phyloP scores from a whole-genome alignment of 2,888 invertebrate species.

The Melanostoma mellinum region DNA sequence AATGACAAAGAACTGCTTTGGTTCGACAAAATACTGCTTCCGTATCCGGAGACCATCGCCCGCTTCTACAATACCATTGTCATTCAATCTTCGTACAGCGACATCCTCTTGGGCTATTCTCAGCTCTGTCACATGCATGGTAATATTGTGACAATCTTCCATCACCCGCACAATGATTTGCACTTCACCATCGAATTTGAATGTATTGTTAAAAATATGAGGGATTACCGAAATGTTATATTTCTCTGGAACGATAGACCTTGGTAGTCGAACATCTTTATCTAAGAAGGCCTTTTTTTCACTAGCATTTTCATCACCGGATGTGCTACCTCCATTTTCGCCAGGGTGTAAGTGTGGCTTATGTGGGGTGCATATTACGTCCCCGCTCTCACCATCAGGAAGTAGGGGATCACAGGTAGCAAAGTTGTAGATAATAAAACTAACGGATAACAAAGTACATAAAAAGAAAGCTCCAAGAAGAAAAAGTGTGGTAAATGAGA shows the following conservation, averaged over 20 bases:
- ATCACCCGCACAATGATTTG: constrained; percentile 85
- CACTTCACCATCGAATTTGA: constrained; percentile 89
- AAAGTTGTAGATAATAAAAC: constrained; percentile 90
- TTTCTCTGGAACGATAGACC: constrained; percentile 86
- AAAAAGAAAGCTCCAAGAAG: constrained; percentile 86
- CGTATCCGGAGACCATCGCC: constrained; percentile 77
- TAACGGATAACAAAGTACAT: constrained; percentile 87
- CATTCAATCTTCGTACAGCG: constrained; percentile 79
- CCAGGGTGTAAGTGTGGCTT: constrained; percentile 73
- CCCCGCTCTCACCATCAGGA: constrained; percentile 74
- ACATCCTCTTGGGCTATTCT: constrained; percentile 85
- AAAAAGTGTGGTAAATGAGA: constrained; percentile 86
- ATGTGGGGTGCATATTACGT: constrained; percentile 78
- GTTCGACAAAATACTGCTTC: constrained; percentile 84
- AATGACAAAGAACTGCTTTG: constrained; percentile 88
- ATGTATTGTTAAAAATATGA: constrained; percentile 88
- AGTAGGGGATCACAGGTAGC: constrained; percentile 85
- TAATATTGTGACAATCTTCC: constrained; percentile 85
- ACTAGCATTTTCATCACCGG: constrained; percentile 66
- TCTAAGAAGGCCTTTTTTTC: constrained; percentile 76
- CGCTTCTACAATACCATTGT: constrained; percentile 45
- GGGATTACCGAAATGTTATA: constrained; percentile 89
- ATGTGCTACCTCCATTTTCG: constrained; percentile 59
- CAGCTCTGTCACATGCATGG: constrained; percentile 89
- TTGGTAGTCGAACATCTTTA: constrained; percentile 88